A percentile compares a stretch with the other conserved stretches of the same genome.
Evolutionary conservation across 2,797 vertebrate genomes (phyloP).

Genomic region (Taenioides sp.): DNA sequence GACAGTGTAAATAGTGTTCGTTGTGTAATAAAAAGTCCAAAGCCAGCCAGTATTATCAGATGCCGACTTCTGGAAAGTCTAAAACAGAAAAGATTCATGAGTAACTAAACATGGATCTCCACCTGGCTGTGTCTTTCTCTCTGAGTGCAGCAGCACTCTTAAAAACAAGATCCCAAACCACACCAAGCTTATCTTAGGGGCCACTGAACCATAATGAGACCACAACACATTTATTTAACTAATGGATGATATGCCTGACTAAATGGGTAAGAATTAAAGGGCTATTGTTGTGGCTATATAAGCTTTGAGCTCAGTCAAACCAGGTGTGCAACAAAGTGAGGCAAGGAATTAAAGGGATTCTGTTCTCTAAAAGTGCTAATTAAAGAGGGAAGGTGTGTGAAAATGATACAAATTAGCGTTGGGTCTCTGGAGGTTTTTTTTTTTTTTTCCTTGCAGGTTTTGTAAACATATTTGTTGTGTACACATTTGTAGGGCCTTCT

Average conservation of each 20-base stretch:
- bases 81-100: slow-evolving; percentile 7
- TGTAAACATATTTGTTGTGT: slow-evolving; percentile 60
- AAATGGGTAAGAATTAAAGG: slow-evolving; percentile 19
- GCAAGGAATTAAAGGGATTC: slow-evolving; percentile 8
- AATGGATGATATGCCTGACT: slow-evolving; percentile 22
- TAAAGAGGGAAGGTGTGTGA: slow-evolving; percentile 67
- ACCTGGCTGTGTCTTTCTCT: slow-evolving; percentile 4
- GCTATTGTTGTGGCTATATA: slow-evolving; percentile 23
- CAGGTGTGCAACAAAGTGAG: slow-evolving; percentile 31
- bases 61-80: neutral
- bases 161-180: slow-evolving; percentile 7
- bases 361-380: slow-evolving; percentile 51
- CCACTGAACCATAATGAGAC: slow-evolving; percentile 13
- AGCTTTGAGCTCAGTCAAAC: slow-evolving; percentile 15
- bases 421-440: slow-evolving; percentile 52
- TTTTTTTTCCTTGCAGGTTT: slow-evolving; percentile 64
- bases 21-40: neutral
- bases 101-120: slow-evolving; percentile 20
- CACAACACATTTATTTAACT: slow-evolving; percentile 21
- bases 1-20: neutral
- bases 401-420: slow-evolving; percentile 65
- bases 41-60: neutral
- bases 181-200: neutral
- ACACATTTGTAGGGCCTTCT: slow-evolving; percentile 38
- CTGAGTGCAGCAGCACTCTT: neutral